Base-by-base conservation (phyloP, 2,888 invertebrate genomes). In the Sarcophaga carnaria region DNA sequence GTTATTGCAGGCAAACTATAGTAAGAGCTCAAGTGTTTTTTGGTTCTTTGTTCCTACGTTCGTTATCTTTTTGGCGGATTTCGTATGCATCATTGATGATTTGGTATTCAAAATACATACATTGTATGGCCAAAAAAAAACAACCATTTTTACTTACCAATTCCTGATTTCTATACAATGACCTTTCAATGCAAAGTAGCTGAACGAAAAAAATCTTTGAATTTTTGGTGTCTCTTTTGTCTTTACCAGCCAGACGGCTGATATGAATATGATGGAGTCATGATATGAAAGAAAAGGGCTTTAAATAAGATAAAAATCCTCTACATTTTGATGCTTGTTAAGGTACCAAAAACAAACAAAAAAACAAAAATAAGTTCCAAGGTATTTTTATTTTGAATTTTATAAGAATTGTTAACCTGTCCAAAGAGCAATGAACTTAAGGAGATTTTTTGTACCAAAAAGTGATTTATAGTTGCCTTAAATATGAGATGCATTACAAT, bases 121-220 rank as follows among this genome's bases (percentile, higher is more conserved):
- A 76, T 64, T 75, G 78, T 82, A 62, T 63, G 20, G 45, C 37
- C 37, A 59, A 80, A 37, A 71, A 67, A 54, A 80, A 77, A 70
- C 25, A 69, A 67, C 37, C 0, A 54, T 54, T 27, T 17, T 54
- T 14, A 54, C 4, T 54, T 54, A 37, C 54, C 25, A 76, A 76
- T 66, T 72, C 70, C 79, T 79, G 88, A 83, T 82, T 86, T 86
- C 80, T 87, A 83, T 66, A 84, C 81, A 83, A 83, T 90, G 91
- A 92, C 91, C 92, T 91, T 92, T 91, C 91, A 91, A 92, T 91
- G 91, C 92, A 92, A 91, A 91, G 90, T 91, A 90, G 89, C 90
- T 88, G 37, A 37, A 37, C 8, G 37, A 37, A 37, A 37, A 37
- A 37, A 37, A 2, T 86, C 83, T 54, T 66, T 78, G 14, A 17